These are phyloP conservation scores for Lota lota DNA, from an alignment of 2,113 vertebrate genomes.

Conservation along the genomic window DNA sequence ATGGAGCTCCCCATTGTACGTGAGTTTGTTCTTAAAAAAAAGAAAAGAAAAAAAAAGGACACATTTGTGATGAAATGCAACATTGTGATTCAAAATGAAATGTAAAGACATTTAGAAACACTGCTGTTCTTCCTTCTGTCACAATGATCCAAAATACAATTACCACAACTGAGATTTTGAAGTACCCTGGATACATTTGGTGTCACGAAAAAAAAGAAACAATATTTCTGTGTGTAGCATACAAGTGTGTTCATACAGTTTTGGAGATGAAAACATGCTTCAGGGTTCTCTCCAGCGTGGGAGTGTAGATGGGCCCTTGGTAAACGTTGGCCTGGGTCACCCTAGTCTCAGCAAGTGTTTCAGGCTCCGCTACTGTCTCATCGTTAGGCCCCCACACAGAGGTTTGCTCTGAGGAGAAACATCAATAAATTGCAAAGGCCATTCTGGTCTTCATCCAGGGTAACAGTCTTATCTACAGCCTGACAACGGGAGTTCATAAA, in stretches of 20 bases:
- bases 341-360: conserved; percentile 16
- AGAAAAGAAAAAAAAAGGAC: background rate
- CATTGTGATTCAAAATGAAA: no score
- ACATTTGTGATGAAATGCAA: no score
- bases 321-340: background rate
- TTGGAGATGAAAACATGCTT: conserved; percentile 78
- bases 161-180: no score
- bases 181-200: no score
- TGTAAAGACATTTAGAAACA: no score
- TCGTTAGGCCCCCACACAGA: conserved; percentile 36
- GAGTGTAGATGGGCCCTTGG: background rate
- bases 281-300: conserved; percentile 21
- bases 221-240: no score
- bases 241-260: conserved; percentile 58
- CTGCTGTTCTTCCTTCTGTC: no score
- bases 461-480: background rate
- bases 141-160: no score
- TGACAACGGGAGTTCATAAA: background rate
- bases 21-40: background rate
- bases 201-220: no score
- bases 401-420: conserved; percentile 57
- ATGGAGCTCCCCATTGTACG: background rate
- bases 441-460: no score
- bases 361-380: conserved; percentile 2
- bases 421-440: no score